Percentiles rank a stretch among this genome's conserved stretches.
These are phyloP conservation scores for Megalopta genalis DNA, from an alignment of 1,140 invertebrate genomes.

Conservation along the genomic window DNA sequence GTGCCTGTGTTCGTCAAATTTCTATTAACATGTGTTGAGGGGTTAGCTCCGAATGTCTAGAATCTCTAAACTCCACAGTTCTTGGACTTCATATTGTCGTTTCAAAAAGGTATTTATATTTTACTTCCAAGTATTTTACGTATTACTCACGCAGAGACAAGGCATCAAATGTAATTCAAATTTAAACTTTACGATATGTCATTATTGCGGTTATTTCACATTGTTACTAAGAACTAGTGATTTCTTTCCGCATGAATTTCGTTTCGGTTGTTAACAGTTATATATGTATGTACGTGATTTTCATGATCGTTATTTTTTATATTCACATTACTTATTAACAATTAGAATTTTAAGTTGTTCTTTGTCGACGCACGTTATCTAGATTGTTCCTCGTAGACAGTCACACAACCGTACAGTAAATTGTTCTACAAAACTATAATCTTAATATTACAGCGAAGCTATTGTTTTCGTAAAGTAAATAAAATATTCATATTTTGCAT, in stretches of 20 bases:
- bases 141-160: neutral
- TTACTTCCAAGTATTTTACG: neutral
- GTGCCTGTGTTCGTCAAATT: neutral
- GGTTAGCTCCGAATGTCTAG: conserved; percentile 30
- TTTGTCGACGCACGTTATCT: neutral
- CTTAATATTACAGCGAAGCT: neutral
- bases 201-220: conserved; percentile 15
- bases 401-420: neutral
- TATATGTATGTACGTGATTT: neutral
- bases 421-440: neutral
- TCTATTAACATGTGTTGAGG: conserved; percentile 5
- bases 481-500: neutral
- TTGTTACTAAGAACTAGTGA: conserved; percentile 32
- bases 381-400: neutral
- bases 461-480: neutral
- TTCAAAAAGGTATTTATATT: conserved; percentile 37
- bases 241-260: neutral
- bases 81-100: conserved; percentile 15
- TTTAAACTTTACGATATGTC: conserved; percentile 18
- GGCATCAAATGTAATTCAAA: conserved; percentile 15
- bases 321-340: neutral
- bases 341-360: neutral
- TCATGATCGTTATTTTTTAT: neutral
- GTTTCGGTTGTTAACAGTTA: neutral
- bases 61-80: conserved; percentile 11